Evolutionary conservation across 2,797 vertebrate species (phyloP), one percentile per base, ranked within the genome.

Genomic region (Gallinago stenura): DNA sequence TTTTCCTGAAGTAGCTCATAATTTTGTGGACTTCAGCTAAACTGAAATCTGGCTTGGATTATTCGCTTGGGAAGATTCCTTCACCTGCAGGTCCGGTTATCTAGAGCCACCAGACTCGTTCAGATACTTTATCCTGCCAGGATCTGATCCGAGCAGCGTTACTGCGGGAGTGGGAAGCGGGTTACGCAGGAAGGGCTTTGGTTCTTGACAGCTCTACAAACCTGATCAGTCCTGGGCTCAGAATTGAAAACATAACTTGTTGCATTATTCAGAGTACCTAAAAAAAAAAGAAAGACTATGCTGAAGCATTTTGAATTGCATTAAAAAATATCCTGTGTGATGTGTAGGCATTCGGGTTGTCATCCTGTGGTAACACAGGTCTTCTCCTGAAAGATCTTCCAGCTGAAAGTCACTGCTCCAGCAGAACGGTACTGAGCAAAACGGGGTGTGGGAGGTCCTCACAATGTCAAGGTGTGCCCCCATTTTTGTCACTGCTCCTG

Each of bases 301-400:
- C 5, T 48, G 64, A 26, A 81, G 5, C 21, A 1, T 65, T 1
- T 3, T 43, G 48, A 31, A 58, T 31, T 24, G 43, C 31, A 8
- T 64, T 68, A 0, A 21, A 41, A 66, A 46, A 3, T 2, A 1
- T 1, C 7, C 41, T 3, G 3, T 6, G 43, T 58, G 56, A 14
- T 22, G 43, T 17, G 8, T 24, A n/a, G 45, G 37, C 8, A 0
- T 17, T 10, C 1, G 7, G 4, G 24, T 3, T 18, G 4, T 15
- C 15, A 9, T 21, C 69, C 43, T 31, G 0, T 4, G 6, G 41
- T 58, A 4, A 2, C 11, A 0, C 5, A 17, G 58, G 8, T 6
- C n/a, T 13, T 24, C 39, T 6, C 12, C 11, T 28, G 39, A 14
- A 16, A 4, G 51, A 7, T 46, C 35, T 75, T 18, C 57, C 77